A percentile compares a stretch with the other conserved stretches of the same genome.
phyloP scores from a whole-genome alignment of 2,113 vertebrate genomes.

The Chaetura pelagica region DNA sequence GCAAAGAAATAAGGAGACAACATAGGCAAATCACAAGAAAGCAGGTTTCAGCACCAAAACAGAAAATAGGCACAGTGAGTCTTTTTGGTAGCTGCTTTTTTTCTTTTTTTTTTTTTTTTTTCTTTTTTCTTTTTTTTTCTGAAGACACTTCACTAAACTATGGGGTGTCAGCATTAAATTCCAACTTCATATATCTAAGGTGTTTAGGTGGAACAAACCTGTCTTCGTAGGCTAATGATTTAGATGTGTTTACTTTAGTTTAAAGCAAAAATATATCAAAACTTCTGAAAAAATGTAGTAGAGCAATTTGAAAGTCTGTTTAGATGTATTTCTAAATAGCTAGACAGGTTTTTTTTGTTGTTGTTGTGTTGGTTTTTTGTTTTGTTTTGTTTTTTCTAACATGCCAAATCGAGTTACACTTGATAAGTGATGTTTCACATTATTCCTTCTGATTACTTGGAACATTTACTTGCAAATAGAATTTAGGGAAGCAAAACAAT shows the following conservation, averaged over 20 bases:
- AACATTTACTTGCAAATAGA: neutral
- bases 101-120: too few species aligned
- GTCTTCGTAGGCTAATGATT: neutral
- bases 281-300: neutral
- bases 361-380: too few species aligned
- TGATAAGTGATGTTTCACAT: neutral
- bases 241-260: neutral
- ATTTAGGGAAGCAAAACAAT: neutral
- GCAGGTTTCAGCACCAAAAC: neutral
- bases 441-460: neutral
- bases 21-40: neutral
- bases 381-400: neutral
- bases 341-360: neutral
- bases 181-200: neutral
- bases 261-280: neutral
- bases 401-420: neutral
- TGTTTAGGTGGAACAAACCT: neutral
- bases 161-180: neutral
- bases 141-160: accelerated
- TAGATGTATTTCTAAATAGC: neutral
- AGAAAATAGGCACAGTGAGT: neutral
- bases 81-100: too few species aligned
- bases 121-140: neutral
- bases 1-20: neutral
- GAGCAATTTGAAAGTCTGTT: neutral